Evolutionary conservation across 2,797 vertebrate species (phyloP).

Genomic region (Numenius phaeopus): DNA sequence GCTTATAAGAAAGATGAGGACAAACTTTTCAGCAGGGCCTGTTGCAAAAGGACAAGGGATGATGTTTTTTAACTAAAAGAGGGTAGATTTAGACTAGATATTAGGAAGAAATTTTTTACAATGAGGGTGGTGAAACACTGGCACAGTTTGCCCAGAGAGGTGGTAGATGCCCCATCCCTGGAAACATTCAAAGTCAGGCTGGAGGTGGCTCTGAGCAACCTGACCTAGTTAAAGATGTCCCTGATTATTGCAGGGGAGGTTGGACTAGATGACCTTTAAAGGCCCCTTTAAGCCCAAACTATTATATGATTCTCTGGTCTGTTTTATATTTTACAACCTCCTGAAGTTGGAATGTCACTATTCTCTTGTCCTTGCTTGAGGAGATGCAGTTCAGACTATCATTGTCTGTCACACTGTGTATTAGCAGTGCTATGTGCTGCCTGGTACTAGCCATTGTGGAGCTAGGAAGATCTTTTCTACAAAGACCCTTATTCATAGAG

Average conservation of each 20-base stretch:
- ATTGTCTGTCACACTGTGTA: background rate
- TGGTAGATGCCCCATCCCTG: background rate
- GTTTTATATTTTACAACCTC: background rate
- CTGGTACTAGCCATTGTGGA: constrained; percentile 4
- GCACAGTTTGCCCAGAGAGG: background rate
- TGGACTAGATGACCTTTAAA: background rate
- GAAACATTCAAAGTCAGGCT: background rate
- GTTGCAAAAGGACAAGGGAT: background rate
- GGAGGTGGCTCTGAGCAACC: background rate
- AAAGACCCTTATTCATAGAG: constrained; percentile 30
- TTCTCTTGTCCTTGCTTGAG: background rate
- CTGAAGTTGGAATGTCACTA: background rate
- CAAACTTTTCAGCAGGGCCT: background rate
- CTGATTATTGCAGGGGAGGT: background rate
- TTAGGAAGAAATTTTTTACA: background rate
- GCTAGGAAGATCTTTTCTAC: background rate
- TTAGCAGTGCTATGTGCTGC: background rate
- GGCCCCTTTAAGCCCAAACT: background rate
- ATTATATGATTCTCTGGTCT: background rate
- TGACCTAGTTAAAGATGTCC: background rate
- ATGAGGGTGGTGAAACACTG: background rate
- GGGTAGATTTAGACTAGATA: background rate
- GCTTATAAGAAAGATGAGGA: background rate
- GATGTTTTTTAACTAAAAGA: background rate
- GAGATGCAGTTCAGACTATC: background rate